These are phyloP conservation scores for Drosophila austrosaltans DNA, from an alignment of 2,888 invertebrate species.

Conservation along the genomic window DNA sequence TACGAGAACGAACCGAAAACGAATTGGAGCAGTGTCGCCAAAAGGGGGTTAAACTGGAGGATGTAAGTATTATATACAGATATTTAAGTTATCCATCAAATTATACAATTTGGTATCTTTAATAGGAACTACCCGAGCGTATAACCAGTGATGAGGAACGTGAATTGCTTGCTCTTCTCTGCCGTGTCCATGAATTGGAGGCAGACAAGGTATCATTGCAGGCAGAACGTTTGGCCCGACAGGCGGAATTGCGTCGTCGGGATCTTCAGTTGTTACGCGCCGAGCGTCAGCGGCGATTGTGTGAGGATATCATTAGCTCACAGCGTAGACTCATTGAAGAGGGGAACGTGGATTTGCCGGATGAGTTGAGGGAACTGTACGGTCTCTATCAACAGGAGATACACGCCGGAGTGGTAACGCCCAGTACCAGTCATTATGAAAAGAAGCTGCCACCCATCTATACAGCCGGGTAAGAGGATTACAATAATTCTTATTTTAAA, in stretches of 20 bases:
- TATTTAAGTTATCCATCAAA: not conserved
- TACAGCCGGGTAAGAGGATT: conserved; percentile 80
- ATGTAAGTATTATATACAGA: conserved; percentile 85
- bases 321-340: conserved; percentile 94
- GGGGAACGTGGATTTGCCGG: conserved; percentile 88
- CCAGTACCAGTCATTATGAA: conserved; percentile 80
- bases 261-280: conserved; percentile 93
- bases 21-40: conserved; percentile 92
- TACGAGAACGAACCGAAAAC: conserved; percentile 90
- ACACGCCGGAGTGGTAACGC: conserved; percentile 88
- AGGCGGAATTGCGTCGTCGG: conserved; percentile 92
- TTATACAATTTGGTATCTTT: not conserved
- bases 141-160: conserved; percentile 95
- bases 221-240: conserved; percentile 92
- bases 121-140: conserved; percentile 90
- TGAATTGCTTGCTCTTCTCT: conserved; percentile 92
- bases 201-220: conserved; percentile 96
- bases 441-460: conserved; percentile 83
- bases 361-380: conserved; percentile 91
- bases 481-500: not conserved
- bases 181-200: conserved; percentile 96
- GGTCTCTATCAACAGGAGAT: conserved; percentile 94
- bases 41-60: conserved; percentile 91
- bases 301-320: conserved; percentile 95
- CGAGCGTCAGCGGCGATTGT: conserved; percentile 92